These are phyloP conservation scores for Pristis pectinata DNA, from an alignment of 2,797 vertebrate species.

Conservation along the genomic window DNA sequence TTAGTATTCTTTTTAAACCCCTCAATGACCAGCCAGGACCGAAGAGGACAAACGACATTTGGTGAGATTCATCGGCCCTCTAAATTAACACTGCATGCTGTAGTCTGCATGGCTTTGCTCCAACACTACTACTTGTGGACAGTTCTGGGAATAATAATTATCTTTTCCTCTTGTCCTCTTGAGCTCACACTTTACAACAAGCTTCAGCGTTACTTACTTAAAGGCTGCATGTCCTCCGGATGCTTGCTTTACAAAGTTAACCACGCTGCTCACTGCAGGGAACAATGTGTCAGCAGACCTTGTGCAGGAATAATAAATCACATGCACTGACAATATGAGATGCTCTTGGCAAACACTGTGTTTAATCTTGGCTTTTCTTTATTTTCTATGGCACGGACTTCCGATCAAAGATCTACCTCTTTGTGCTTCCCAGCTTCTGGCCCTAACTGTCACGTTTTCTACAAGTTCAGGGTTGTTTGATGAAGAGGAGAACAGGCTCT, in stretches of 20 bases:
- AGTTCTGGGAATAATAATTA: background rate
- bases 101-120: conserved; percentile 17
- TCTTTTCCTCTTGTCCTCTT: background rate
- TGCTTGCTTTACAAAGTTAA: conserved; percentile 20
- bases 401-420: background rate
- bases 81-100: background rate
- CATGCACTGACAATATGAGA: background rate
- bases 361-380: conserved; percentile 3
- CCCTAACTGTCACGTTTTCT: too few relatives aligned
- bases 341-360: background rate
- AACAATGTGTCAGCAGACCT: background rate
- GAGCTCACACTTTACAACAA: background rate
- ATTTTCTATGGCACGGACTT: background rate
- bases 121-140: background rate
- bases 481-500: background rate
- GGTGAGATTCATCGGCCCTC: background rate
- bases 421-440: background rate
- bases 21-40: background rate
- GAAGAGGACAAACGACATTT: background rate
- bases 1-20: too few relatives aligned
- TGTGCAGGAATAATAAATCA: background rate
- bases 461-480: background rate
- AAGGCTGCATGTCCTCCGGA: background rate
- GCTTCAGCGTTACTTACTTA: background rate
- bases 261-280: background rate